A percentile compares a stretch with the other conserved stretches of the same genome.
Conservation (phyloP, 2,113 vertebrate genomes). For the Albula glossodonta region DNA sequence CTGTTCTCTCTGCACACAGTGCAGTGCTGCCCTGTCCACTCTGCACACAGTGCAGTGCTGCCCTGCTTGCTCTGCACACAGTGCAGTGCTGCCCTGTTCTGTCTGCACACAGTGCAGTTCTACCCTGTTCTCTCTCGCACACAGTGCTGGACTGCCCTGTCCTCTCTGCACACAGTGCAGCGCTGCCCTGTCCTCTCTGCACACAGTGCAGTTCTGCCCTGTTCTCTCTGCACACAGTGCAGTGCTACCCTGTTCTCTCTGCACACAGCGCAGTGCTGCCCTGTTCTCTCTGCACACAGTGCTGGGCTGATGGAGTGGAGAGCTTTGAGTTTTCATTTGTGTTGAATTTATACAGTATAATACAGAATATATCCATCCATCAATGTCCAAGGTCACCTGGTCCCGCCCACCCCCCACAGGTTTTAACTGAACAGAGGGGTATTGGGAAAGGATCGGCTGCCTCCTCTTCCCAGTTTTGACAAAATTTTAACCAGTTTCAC, state of each 20-base stretch:
- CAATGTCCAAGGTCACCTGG: not conserved
- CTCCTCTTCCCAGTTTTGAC: not conserved
- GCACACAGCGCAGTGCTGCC: not conserved
- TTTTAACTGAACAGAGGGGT: not conserved
- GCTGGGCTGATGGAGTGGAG: not conserved
- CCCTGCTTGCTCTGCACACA: too few relatives aligned
- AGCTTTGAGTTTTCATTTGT: not conserved
- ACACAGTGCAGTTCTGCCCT: too few relatives aligned
- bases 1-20: too few relatives aligned
- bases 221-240: too few relatives aligned
- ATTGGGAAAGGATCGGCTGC: not conserved
- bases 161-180: too few relatives aligned
- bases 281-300: not conserved
- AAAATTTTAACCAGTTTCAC: not conserved
- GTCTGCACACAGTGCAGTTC: too few relatives aligned
- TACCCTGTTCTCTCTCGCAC: too few relatives aligned
- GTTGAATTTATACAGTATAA: not conserved
- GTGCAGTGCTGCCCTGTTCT: too few relatives aligned
- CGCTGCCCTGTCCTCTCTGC: too few relatives aligned
- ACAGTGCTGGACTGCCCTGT: too few relatives aligned
- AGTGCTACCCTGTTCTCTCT: not conserved
- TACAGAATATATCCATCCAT: not conserved
- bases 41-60: too few relatives aligned
- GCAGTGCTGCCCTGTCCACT: too few relatives aligned
- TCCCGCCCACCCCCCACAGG: not conserved